Percentiles rank a stretch among this genome's conserved stretches.
Conservation (phyloP, 2,113 vertebrate genomes). For the Lathamus discolor region DNA sequence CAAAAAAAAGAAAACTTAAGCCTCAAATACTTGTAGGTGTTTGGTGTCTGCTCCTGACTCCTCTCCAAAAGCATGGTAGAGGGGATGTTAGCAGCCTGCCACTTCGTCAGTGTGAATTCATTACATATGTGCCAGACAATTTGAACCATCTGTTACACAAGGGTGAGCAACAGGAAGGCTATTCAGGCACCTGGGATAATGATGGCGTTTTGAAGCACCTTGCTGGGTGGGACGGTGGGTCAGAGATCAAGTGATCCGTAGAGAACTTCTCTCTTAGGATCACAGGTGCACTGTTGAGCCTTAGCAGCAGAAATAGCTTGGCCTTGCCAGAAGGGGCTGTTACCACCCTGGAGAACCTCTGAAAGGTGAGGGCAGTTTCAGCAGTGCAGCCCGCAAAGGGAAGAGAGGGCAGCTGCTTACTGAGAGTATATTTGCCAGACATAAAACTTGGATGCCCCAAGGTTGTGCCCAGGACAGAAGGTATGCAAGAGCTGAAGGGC, state of each 20-base stretch:
- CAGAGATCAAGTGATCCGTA: neutral
- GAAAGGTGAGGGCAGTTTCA: neutral
- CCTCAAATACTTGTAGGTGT: slow-evolving; percentile 29
- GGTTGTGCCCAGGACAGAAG: neutral
- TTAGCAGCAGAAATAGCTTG: neutral
- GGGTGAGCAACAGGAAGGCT: neutral
- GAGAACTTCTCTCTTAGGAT: neutral
- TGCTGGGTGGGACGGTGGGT: neutral
- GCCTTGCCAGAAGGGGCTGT: neutral
- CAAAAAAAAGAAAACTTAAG: neutral
- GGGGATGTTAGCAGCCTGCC: slow-evolving; percentile 40
- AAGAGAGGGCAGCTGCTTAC: neutral
- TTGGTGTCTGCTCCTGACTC: neutral
- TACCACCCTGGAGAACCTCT: accelerated
- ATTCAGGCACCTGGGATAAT: neutral
- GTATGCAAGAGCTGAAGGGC: neutral
- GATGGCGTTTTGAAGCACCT: neutral
- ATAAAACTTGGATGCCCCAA: neutral
- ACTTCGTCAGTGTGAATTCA: neutral
- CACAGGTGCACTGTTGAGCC: neutral
- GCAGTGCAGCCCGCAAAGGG: neutral
- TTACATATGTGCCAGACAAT: neutral
- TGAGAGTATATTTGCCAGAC: neutral
- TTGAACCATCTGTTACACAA: slow-evolving; percentile 31
- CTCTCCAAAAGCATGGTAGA: neutral